These are phyloP conservation scores for Papilio polyxenes DNA, from an alignment of 1,140 invertebrate genomes.

Conservation along the genomic window DNA sequence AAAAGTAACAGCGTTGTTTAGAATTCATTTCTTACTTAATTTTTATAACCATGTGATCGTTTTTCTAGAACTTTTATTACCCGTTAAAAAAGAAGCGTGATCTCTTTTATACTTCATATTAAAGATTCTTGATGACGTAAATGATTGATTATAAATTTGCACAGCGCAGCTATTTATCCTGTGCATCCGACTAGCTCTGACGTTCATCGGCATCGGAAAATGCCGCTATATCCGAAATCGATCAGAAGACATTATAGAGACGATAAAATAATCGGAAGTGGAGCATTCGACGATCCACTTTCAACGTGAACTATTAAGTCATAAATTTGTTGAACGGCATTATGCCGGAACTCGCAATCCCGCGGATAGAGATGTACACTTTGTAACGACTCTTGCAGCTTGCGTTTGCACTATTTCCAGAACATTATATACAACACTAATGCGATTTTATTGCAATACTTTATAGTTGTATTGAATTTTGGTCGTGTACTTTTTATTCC, in stretches of 20 bases:
- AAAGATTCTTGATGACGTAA: background rate
- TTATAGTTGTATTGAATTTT: background rate
- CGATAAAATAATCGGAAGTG: conserved; percentile 41
- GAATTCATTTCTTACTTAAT: background rate
- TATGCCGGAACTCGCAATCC: conserved; percentile 50
- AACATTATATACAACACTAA: background rate
- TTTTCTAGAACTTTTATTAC: background rate
- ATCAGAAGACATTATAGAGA: conserved; percentile 39
- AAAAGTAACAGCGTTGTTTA: background rate
- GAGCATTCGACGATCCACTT: conserved; percentile 46
- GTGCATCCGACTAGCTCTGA: conserved; percentile 21
- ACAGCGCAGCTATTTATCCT: conserved; percentile 18
- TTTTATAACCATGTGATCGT: background rate
- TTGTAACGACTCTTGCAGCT: conserved; percentile 32
- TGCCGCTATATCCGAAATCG: conserved; percentile 36
- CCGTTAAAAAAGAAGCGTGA: background rate
- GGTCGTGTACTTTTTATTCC: background rate
- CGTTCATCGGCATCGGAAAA: conserved; percentile 29
- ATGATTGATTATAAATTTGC: conserved; percentile 30
- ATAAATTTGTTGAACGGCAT: conserved; percentile 57
- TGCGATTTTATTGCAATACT: conserved; percentile 26
- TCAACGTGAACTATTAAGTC: conserved; percentile 52
- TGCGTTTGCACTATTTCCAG: conserved; percentile 8
- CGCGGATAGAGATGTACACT: conserved; percentile 17
- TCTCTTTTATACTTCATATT: background rate